phyloP scores from a whole-genome alignment of 2,888 invertebrate genomes.

The Beris chalybata region DNA sequence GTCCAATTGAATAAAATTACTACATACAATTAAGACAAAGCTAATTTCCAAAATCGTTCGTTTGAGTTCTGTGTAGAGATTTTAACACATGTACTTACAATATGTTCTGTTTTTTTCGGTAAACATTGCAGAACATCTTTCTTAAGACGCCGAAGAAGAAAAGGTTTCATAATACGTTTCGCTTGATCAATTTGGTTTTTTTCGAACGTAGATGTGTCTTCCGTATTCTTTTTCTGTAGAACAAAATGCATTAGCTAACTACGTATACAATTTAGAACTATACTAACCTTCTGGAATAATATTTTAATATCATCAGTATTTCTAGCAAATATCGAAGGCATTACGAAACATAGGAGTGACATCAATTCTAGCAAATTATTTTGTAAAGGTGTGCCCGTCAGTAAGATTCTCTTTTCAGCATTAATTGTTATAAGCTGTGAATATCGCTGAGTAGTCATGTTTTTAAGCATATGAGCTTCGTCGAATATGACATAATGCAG shows the following conservation, averaged over 20 bases:
- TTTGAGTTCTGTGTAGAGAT: too few species aligned
- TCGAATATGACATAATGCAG: slow-evolving; percentile 95
- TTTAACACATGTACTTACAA: slow-evolving; percentile 54
- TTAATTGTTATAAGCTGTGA: slow-evolving; percentile 85
- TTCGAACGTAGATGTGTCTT: slow-evolving; percentile 78
- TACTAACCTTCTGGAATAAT: slow-evolving; percentile 78
- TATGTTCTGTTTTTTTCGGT: slow-evolving; percentile 77
- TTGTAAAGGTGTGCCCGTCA: slow-evolving; percentile 96
- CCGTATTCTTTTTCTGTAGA: slow-evolving; percentile 59
- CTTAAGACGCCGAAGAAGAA: slow-evolving; percentile 86
- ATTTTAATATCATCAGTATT: slow-evolving; percentile 85
- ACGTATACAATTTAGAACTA: slow-evolving; percentile 44
- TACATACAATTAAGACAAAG: too few species aligned
- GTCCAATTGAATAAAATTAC: too few species aligned
- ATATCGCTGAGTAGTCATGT: slow-evolving; percentile 91
- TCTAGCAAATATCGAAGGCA: slow-evolving; percentile 91
- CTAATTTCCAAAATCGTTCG: too few species aligned
- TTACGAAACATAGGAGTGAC: slow-evolving; percentile 92
- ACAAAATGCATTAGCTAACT: slow-evolving; percentile 11
- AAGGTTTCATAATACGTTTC: slow-evolving; percentile 94
- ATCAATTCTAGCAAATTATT: slow-evolving; percentile 95
- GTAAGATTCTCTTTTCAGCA: slow-evolving; percentile 81
- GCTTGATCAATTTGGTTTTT: slow-evolving; percentile 88
- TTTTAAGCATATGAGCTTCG: slow-evolving; percentile 98
- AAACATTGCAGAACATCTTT: slow-evolving; percentile 82